A percentile compares a stretch with the other conserved stretches of the same genome.
Conservation (phyloP, 2,113 vertebrate species). For the Capricornis sumatraensis region DNA sequence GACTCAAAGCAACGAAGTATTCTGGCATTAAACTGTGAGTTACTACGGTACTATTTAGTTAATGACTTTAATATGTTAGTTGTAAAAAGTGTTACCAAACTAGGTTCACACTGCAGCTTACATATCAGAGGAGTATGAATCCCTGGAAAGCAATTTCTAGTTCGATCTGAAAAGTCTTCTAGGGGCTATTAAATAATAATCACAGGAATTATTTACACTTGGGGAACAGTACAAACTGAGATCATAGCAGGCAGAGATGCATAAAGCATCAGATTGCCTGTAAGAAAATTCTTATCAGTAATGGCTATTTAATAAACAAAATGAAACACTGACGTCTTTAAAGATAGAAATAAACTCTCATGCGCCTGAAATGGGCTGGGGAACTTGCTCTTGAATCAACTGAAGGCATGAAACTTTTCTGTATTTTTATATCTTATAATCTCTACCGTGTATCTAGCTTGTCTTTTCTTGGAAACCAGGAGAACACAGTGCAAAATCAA, state of each 20-base stretch:
- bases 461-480: neutral
- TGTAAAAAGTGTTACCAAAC: neutral
- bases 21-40: neutral
- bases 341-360: neutral
- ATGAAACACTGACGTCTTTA: neutral
- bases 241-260: neutral
- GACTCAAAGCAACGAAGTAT: neutral
- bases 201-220: neutral
- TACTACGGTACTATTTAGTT: neutral
- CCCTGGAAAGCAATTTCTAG: neutral
- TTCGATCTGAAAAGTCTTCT: neutral
- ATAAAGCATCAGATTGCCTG: neutral
- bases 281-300: neutral
- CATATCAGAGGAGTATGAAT: neutral
- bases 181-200: neutral
- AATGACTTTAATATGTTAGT: neutral
- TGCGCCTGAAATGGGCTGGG: neutral
- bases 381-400: neutral
- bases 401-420: neutral
- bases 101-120: neutral
- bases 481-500: neutral
- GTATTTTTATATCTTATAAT: neutral
- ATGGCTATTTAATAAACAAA: slow-evolving; percentile 17
- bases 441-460: neutral
- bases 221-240: neutral